Evolutionary conservation across 2,888 invertebrate genomes (phyloP), one percentile per base, ranked within the genome.

Genomic region (Octonoba sinensis): DNA sequence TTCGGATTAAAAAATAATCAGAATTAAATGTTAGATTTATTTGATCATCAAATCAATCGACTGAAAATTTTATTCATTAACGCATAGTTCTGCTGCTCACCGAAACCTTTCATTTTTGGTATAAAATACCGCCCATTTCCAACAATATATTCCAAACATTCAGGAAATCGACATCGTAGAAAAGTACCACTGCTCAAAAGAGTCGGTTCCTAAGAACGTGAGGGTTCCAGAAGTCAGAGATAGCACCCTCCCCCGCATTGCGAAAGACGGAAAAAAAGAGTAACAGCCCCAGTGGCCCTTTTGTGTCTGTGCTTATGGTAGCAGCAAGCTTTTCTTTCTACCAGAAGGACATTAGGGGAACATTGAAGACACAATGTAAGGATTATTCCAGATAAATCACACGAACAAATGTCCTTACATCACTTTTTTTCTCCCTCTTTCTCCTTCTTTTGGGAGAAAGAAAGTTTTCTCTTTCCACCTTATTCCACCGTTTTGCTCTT

Each of bases 351-450:
- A 81, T 81, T 81, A 81, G 46, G 79, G 79, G 62, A 62, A 81
- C 79, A 81, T 81, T 73, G 79, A 73, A 67, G 79, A 81, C 73
- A 81, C 79, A 81, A 81, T 81, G 57, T 81, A 69, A 66, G 82
- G 82, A 82, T 82, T 82, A 82, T 82, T 82, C 82, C 66, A 66
- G 82, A 82, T 82, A 82, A 82, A 82, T 82, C 82, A 82, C 75
- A 65, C 75, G 75, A 82, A 82, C 82, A 82, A 82, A 82, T 82
- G 75, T 75, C 69, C 82, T 69, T 47, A 81, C 79, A 73, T 79
- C 73, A 79, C 60, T 64, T 77, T 79, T 65, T 78, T 56, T 59
- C 54, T 16, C 51, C 51, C 46, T 59, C 46, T 59, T 64, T 62
- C 54, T 46, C 54, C 60, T 56, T 49, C 54, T 59, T 65, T 65